Evolutionary conservation across 1,140 invertebrate species (phyloP).

Genomic region (Proctacanthus coquilletti): DNA sequence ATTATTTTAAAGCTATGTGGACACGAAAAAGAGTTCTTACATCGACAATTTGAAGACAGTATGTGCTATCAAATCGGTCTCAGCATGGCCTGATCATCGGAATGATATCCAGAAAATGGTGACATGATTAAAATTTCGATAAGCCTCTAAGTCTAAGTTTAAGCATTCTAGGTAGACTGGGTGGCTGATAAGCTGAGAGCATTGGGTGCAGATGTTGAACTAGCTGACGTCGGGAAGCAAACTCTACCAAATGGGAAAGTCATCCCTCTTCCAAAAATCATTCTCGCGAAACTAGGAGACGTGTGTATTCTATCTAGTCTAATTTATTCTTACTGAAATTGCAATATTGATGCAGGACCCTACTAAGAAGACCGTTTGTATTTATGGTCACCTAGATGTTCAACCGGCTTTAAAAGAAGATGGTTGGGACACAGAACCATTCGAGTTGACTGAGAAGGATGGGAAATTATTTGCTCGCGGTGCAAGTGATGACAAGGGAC

Average conservation of each 20-base stretch:
- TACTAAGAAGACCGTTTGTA: slow-evolving; percentile 76
- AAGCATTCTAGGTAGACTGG: slow-evolving; percentile 45
- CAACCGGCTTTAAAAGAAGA: slow-evolving; percentile 84
- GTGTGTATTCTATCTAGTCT: slow-evolving; percentile 20
- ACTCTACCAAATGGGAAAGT: slow-evolving; percentile 52
- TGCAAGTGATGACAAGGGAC: slow-evolving; percentile 88
- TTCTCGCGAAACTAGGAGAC: slow-evolving; percentile 71
- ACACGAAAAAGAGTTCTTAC: slow-evolving; percentile 59
- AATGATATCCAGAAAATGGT: slow-evolving; percentile 35
- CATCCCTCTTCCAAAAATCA: slow-evolving; percentile 71
- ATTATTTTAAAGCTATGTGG: slow-evolving; percentile 47
- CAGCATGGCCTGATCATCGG: slow-evolving; percentile 45
- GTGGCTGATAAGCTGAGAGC: slow-evolving; percentile 52
- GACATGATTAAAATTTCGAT: not conserved
- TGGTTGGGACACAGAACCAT: slow-evolving; percentile 94
- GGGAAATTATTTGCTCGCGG: slow-evolving; percentile 87
- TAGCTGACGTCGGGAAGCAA: slow-evolving; percentile 69
- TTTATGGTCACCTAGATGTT: slow-evolving; percentile 98
- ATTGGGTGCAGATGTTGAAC: slow-evolving; percentile 57
- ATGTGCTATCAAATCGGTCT: slow-evolving; percentile 90
- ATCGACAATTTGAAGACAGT: slow-evolving; percentile 68
- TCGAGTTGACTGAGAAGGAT: slow-evolving; percentile 73
- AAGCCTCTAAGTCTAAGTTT: too few relatives aligned
- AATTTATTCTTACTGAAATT: not conserved
- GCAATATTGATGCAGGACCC: slow-evolving; percentile 38